Base-by-base conservation (phyloP, 2,888 invertebrate species). In the Actias luna region DNA sequence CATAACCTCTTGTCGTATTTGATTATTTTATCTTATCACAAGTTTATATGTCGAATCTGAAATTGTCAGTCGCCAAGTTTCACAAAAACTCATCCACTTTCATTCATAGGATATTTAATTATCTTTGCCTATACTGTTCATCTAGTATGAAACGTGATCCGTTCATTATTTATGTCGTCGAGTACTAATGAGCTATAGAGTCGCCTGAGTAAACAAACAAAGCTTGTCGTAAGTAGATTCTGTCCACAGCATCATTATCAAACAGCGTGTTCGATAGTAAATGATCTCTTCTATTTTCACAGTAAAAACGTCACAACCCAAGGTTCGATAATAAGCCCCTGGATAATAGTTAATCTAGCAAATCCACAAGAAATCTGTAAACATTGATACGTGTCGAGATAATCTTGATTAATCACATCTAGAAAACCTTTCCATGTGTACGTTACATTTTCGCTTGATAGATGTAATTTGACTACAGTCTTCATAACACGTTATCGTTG, bases 341-440 rank as follows among this genome's bases (percentile, higher is more conserved):
- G 76, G 79, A 79, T 83, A 75, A 71, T 67, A 64, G 69, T 69
- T 88, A 88, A 91, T 88, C 90, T 85, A 66, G 65, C 77, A 85
- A 88, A 88, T 82, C 88, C 85, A 67, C 42, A 71, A 81, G 84
- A 80, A 88, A 87, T 84, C 82, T 79, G 87, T 79, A 87, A 89
- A 90, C 88, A 89, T 64, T 70, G 83, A 81, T 81, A 82, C 72
- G 79, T 74, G 81, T 82, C 80, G 63, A 75, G 77, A 75, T 89
- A 84, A 89, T 85, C 80, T 80, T 90, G 90, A 91, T 89, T 86
- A 91, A 90, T 89, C 80, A 76, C 77, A 69, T 72, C 71, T 73
- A 60, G 69, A 70, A 71, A 71, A 79, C 80, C 75, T 81, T 81
- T 80, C 79, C 79, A 78, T 67, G 73, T 74, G 65, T 36, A 50